Base-by-base conservation (phyloP, 2,797 vertebrate genomes). In the Clamator glandarius region DNA sequence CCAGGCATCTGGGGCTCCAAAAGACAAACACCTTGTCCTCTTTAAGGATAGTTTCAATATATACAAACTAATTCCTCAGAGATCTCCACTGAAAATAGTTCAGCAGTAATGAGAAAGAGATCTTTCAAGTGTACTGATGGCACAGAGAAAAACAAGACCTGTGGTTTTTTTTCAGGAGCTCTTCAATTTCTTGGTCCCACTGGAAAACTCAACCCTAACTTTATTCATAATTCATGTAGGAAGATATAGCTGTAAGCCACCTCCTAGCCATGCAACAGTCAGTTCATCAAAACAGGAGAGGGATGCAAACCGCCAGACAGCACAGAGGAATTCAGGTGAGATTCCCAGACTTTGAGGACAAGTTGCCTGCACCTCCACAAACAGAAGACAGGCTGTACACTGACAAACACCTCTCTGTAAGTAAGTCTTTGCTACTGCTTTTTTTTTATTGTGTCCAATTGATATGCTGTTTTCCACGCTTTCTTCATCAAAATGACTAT, bases 401-500 rank as follows among this genome's bases (percentile, higher is more conserved):
- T 29, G 24, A 46, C 87, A 92, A 90, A 51, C 15, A 12, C 33
- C 16, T 72, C 46, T 52, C 73, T 55, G 5, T 33, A 64, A 33
- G 18, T n/a, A 15, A 55, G 21, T 52, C 41, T 84, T 61, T 58
- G 61, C 31, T 91, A 69, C 25, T 67, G 44, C 9, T 59, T 51
- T 84, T 31, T 90, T 68, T 90, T 72, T 88, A 21, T 44, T 42
- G 55, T 66, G 44, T 80, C 84, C 73, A n/a, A 51, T 69, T 95
- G 74, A 52, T 88, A 75, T 0, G 20, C 21, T 91, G 74, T 93
- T 93, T 91, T 91, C 83, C 89, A 95, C 44, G 50, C 93, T 95
- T 97, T 39, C 69, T 94, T 97, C 85, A 92, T 95, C 93, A 95
- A 93, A 97, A 95, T 84, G 98, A 97, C 98, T 96, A 97, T 96